Base-by-base conservation (phyloP, 2,113 vertebrate genomes). In the Andinoacara biseriatus region DNA sequence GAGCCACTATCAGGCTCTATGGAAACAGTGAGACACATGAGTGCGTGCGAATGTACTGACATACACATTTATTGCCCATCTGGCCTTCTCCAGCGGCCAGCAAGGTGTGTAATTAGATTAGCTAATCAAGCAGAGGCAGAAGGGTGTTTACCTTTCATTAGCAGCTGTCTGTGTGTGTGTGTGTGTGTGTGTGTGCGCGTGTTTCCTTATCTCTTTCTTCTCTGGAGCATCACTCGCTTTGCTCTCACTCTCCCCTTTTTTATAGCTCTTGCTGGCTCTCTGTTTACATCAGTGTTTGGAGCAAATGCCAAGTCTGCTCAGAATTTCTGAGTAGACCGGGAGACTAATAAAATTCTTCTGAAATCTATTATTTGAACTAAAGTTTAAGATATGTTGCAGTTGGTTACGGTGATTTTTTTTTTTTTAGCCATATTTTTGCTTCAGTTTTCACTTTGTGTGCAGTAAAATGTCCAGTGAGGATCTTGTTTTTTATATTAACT, bases 91-190 rank as follows among this genome's bases (percentile, higher is more conserved):
- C 87, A 86, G 92, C 82, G 33, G 87, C 79, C 59, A 58, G 82
- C 33, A 81, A 86, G 82, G 76, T 85, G 88, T 92, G 93, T 91
- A 89, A 95, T 95, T 92, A 90, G 87, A 92, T 94, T 90, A 94
- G 86, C 88, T 91, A 94, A 93, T 92, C 92, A 94, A 85, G 90
- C 89, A 81, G 74, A 85, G 82, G 89, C 81, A 90, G 87, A 91
- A 87, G 80, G 81, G 62, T 95, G 94, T 95, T 95, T 95, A 90
- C 89, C 90, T 94, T 94, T 95, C 93, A 95, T 95, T 94, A 95
- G 91, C 78, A 84, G 87, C 87, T 91, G 83, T 86, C 77, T 90
- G 56, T 74, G 52, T 74, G 63, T 74, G 46, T 18, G 15, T 5
- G 46, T 29, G 67, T 31, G 46, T 54, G 56, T 74, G 52, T 74